A percentile compares a stretch with the other conserved stretches of the same genome.
These are phyloP conservation scores for Battus philenor DNA, from an alignment of 1,140 invertebrate species.

Conservation along the genomic window DNA sequence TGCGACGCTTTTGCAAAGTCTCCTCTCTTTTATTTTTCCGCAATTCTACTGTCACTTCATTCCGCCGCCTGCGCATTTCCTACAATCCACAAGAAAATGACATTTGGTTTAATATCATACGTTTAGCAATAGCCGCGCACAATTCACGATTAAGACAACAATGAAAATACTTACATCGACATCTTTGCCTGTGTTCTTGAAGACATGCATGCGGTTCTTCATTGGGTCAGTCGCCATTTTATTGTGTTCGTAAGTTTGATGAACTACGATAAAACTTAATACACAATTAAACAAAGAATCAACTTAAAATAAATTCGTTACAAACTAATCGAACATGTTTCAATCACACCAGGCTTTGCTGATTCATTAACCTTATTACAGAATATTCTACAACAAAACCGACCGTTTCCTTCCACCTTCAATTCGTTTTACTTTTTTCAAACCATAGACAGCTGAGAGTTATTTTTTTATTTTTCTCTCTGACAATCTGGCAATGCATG, in stretches of 20 bases:
- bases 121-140: too few relatives aligned
- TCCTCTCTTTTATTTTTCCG: conserved; percentile 98
- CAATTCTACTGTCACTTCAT: conserved; percentile 96
- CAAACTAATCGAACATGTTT: conserved; percentile 69
- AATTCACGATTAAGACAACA: too few relatives aligned
- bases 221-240: conserved; percentile 88
- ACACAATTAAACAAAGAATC: conserved; percentile 65
- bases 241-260: conserved; percentile 51
- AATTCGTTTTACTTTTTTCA: conserved; percentile 49
- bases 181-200: conserved; percentile 98
- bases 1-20: conserved; percentile 95
- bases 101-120: too few relatives aligned
- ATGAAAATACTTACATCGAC: conserved; percentile 96
- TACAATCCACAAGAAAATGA: conserved; percentile 71
- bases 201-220: conserved; percentile 91
- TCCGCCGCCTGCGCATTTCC: conserved; percentile 97
- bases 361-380: conserved; percentile 66
- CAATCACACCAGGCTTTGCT: conserved; percentile 53
- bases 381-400: conserved; percentile 66
- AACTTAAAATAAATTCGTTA: conserved; percentile 56
- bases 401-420: conserved; percentile 53
- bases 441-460: conserved; percentile 37
- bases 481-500: too few relatives aligned
- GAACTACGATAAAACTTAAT: conserved; percentile 44
- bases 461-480: too few relatives aligned